These are phyloP conservation scores for Agapornis roseicollis DNA, from an alignment of 2,113 vertebrate species.

Conservation along the genomic window DNA sequence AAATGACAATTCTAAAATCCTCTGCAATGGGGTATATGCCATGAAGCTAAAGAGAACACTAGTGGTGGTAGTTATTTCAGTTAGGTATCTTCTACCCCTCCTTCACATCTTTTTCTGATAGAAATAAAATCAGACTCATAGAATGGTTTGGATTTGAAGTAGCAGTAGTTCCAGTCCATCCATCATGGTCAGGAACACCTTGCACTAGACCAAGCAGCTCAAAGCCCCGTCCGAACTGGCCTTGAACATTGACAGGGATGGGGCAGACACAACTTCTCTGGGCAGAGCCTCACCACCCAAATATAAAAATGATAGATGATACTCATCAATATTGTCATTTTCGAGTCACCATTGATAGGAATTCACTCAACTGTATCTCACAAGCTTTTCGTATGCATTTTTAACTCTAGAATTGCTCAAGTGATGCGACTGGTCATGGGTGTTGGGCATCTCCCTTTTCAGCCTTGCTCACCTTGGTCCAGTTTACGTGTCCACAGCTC, in stretches of 20 bases:
- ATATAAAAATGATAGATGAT: not conserved
- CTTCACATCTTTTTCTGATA: not conserved
- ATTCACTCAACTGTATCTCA: not conserved
- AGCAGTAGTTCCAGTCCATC: not conserved
- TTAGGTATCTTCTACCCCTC: not conserved
- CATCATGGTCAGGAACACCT: not conserved
- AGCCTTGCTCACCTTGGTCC: not conserved
- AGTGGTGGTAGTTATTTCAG: not conserved
- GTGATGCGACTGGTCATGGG: not conserved
- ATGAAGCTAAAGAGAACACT: not conserved
- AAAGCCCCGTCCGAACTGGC: not conserved
- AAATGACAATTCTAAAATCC: not conserved
- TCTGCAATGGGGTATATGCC: not conserved
- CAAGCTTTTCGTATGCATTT: not conserved
- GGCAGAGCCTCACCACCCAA: not conserved
- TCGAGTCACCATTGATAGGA: not conserved
- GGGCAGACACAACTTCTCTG: not conserved
- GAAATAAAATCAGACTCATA: not conserved
- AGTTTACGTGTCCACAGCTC: not conserved
- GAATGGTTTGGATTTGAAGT: not conserved
- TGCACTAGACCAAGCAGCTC: not conserved
- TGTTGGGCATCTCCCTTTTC: not conserved
- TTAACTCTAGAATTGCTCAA: not conserved
- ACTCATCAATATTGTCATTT: not conserved
- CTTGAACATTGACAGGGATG: not conserved